Percentiles rank a stretch among this genome's conserved stretches.
These are phyloP conservation scores for Steatocranus sp. DNA, from an alignment of 2,797 vertebrate genomes.

Conservation along the genomic window DNA sequence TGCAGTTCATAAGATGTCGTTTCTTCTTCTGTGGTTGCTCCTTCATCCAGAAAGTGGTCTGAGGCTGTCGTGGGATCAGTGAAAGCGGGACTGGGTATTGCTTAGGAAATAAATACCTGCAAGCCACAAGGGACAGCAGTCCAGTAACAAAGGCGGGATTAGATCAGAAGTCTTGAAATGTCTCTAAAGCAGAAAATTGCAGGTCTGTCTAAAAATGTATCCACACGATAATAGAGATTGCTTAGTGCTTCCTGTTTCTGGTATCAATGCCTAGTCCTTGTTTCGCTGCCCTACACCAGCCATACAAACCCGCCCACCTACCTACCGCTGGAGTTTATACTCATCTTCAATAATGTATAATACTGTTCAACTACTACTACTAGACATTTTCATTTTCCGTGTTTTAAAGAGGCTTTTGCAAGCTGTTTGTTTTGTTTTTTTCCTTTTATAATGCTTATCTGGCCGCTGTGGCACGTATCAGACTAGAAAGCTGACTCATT, in stretches of 20 bases:
- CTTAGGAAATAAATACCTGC: neutral
- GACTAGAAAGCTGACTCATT: slow-evolving; percentile 75
- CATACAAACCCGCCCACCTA: slow-evolving; percentile 1
- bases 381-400: slow-evolving; percentile 69
- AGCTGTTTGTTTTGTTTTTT: slow-evolving; percentile 49
- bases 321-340: slow-evolving; percentile 70
- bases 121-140: neutral
- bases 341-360: slow-evolving; percentile 80
- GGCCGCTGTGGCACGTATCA: slow-evolving; percentile 66
- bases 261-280: neutral
- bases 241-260: slow-evolving; percentile 6
- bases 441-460: slow-evolving; percentile 73
- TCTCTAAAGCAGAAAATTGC: neutral
- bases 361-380: slow-evolving; percentile 76
- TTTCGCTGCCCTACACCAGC: slow-evolving; percentile 31
- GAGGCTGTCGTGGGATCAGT: slow-evolving; percentile 28
- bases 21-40: slow-evolving; percentile 45
- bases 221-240: neutral
- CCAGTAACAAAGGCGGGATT: neutral
- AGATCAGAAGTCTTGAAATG: neutral
- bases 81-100: slow-evolving; percentile 16
- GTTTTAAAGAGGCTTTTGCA: slow-evolving; percentile 80
- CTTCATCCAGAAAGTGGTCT: slow-evolving; percentile 40
- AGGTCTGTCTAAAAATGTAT: neutral
- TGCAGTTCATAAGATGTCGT: slow-evolving; percentile 2